Evolutionary conservation across 2,113 vertebrate genomes (phyloP).

Genomic region (Peromyscus californicus): DNA sequence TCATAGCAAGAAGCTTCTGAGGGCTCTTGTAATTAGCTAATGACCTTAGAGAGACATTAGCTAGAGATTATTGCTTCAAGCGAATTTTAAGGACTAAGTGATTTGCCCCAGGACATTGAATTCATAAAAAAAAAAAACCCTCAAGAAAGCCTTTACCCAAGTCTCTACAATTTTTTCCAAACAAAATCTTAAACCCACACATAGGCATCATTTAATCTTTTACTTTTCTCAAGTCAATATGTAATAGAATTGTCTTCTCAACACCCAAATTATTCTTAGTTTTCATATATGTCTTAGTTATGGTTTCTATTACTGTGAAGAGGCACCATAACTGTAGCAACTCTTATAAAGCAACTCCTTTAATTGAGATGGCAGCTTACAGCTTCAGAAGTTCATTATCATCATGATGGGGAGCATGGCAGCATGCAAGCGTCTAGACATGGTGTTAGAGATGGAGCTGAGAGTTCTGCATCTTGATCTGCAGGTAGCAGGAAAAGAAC

Average conservation of each 20-base stretch:
- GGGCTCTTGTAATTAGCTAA: conserved; percentile 37
- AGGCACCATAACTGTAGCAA: background rate
- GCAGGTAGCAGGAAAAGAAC: background rate
- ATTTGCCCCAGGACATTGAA: background rate
- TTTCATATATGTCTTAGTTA: background rate
- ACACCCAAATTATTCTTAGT: background rate
- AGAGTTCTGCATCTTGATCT: background rate
- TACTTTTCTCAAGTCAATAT: conserved; percentile 42
- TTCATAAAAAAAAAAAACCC: background rate
- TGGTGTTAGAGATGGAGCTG: background rate
- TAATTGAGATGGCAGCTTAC: background rate
- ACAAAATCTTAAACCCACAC: conserved; percentile 39
- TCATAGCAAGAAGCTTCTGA: conserved; percentile 54
- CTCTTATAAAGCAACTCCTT: background rate
- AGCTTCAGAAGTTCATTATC: background rate
- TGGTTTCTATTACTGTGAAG: background rate
- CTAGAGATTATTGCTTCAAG: conserved; percentile 36
- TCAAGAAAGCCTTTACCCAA: conserved; percentile 31
- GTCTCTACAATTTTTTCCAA: conserved; percentile 7
- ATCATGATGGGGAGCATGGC: background rate
- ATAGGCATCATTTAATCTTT: conserved; percentile 35
- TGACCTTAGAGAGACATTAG: conserved; percentile 19
- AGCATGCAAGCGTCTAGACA: background rate
- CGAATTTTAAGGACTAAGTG: conserved; percentile 18
- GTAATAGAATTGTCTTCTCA: background rate